These are phyloP conservation scores for Sebastes steindachneri DNA, from an alignment of 2,797 vertebrate species.

Conservation along the genomic window DNA sequence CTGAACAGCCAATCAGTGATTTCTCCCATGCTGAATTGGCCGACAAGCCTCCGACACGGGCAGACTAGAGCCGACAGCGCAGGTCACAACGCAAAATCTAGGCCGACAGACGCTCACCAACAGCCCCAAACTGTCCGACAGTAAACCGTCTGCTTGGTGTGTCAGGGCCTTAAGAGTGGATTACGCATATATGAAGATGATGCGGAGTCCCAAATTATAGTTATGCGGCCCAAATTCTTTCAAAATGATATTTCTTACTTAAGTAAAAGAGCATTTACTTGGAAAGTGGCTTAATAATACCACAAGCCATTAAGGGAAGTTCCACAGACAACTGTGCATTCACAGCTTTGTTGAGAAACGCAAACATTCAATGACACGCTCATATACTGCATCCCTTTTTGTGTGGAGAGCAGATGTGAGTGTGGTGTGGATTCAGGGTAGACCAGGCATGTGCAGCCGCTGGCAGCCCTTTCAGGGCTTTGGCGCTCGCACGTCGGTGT, in stretches of 20 bases:
- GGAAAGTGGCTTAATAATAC: slow-evolving; percentile 3
- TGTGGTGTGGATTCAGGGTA: slow-evolving; percentile 35
- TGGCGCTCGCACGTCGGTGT: slow-evolving; percentile 68
- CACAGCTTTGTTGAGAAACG: slow-evolving; percentile 10
- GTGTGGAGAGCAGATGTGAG: slow-evolving; percentile 57
- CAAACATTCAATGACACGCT: slow-evolving; percentile 20
- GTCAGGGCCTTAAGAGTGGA: too few species aligned
- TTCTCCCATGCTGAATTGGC: too few species aligned
- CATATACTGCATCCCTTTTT: background rate
- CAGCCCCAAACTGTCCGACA: too few species aligned
- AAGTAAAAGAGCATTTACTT: background rate
- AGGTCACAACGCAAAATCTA: too few species aligned
- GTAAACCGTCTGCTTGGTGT: too few species aligned
- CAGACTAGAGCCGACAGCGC: too few species aligned
- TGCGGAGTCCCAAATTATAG: background rate
- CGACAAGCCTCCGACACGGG: too few species aligned
- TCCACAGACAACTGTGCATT: slow-evolving; percentile 19
- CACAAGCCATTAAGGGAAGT: background rate
- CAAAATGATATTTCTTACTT: background rate
- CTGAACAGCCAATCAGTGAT: too few species aligned
- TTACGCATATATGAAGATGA: background rate
- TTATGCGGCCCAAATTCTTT: background rate
- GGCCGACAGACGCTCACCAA: too few species aligned
- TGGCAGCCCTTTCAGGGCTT: slow-evolving; percentile 58
- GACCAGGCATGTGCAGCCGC: slow-evolving; percentile 56